Conservation (phyloP, 2,113 vertebrate genomes). For the Pitta sordida region DNA sequence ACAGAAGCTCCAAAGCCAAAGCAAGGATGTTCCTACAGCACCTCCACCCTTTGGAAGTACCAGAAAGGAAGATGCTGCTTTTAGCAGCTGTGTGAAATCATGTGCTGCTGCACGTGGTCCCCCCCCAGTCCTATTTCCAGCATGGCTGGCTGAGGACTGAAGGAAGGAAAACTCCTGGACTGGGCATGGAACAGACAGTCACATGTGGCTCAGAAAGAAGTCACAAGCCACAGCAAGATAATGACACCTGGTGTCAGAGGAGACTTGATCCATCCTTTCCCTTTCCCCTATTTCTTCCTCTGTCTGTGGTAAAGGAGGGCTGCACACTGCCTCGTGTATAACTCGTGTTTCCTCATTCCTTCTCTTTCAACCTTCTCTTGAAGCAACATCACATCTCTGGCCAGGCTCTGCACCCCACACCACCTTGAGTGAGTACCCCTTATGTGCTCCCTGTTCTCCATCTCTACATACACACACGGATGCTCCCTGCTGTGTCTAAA, state of each 20-base stretch:
- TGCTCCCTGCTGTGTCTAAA: not conserved
- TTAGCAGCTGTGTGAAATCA: not conserved
- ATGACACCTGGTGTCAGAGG: not conserved
- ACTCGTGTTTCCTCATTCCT: not conserved
- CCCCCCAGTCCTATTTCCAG: not conserved
- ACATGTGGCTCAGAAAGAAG: not conserved
- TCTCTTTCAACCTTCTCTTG: not conserved
- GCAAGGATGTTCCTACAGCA: not conserved
- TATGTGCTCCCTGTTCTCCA: not conserved
- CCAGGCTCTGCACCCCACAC: not conserved
- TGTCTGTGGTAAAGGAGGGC: not conserved
- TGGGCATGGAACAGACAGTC: not conserved
- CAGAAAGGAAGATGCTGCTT: not conserved
- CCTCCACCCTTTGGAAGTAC: not conserved
- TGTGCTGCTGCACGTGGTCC: not conserved
- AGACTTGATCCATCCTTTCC: constrained; percentile 12
- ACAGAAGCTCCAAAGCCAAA: not conserved
- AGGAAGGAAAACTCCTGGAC: not conserved
- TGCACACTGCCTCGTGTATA: not conserved
- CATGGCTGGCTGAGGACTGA: not conserved
- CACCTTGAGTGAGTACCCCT: fast-evolving
- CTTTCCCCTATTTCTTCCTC: constrained; percentile 6
- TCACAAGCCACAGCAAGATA: not conserved
- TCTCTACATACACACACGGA: fast-evolving
- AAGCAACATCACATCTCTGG: not conserved